phyloP scores from a whole-genome alignment of 2,888 invertebrate genomes.

The Lepas anatifera region DNA sequence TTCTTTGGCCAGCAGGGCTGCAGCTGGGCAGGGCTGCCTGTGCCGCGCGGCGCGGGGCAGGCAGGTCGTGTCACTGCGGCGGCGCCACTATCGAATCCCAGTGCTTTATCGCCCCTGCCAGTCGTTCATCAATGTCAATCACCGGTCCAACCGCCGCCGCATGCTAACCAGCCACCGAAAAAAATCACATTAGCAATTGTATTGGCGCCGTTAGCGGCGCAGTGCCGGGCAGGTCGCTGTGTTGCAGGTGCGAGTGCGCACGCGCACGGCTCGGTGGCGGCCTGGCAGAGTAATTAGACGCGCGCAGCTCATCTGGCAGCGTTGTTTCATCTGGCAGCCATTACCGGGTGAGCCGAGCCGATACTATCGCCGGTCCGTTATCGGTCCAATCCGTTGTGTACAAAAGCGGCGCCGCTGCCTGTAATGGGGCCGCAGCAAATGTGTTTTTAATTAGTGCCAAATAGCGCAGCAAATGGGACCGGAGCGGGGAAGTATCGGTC shows the following conservation, averaged over 20 bases:
- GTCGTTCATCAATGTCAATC: background rate
- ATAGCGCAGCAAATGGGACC: background rate
- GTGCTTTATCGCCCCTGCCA: background rate
- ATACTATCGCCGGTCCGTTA: background rate
- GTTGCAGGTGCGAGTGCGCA: too few species aligned
- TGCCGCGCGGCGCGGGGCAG: too few species aligned
- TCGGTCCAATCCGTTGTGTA: conserved; percentile 4
- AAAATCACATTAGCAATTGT: conserved; percentile 4
- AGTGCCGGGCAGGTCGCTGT: too few species aligned
- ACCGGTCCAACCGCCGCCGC: background rate
- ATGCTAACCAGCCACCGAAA: background rate
- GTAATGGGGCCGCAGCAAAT: background rate
- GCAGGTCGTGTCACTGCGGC: background rate
- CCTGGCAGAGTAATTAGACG: too few species aligned
- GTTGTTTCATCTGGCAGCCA: background rate
- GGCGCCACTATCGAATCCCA: background rate
- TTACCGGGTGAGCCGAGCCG: background rate
- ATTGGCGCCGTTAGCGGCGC: too few species aligned
- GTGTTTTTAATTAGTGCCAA: conserved; percentile 11
- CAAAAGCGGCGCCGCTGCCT: background rate
- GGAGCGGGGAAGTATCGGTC: background rate
- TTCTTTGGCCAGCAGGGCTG: background rate
- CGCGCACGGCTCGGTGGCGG: too few species aligned
- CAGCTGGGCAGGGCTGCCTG: background rate
- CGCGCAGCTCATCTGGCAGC: too few species aligned